Base-by-base conservation (phyloP, 2,888 invertebrate species). In the Diabrotica balteata region DNA sequence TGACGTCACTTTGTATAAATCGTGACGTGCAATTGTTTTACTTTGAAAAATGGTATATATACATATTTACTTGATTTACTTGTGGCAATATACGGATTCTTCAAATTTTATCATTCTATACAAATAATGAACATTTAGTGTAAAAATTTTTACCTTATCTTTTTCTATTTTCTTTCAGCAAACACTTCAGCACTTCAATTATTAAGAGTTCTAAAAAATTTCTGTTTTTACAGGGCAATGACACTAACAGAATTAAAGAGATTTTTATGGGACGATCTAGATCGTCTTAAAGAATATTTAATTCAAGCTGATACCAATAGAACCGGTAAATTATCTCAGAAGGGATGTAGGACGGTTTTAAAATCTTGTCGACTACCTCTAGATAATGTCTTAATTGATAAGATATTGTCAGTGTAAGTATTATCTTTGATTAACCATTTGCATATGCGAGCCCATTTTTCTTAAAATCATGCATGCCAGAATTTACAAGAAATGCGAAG, bases 221-320 rank as follows among this genome's bases (percentile, higher is more conserved):
- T 32, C 5, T 32, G 4, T 5, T 32, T 32, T 32, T 32, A 32
- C 32, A 91, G 93, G 69, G 88, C 91, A 1, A 84, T 93, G 49
- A 89, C 92, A 4, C 91, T 94, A 69, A 87, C 90, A 11, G 91
- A 91, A 68, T 79, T 95, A 50, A 89, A 89, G n/a, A 87, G 91
- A 43, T 88, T 87, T 5, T 80, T 93, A 4, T 94, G 93, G 92
- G 89, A 91, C 76, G 91, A 90, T 68, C 85, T 90, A 59, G 87
- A 88, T 32, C 85, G 90, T 22, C 76, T 91, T 1, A 84, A 85
- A 64, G 90, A 90, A 76, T 88, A 89, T 76, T 84, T 91, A 58
- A 80, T 85, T 57, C 87, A 88, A 70, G 84, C 87, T 66, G 90
- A 90, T 80, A 85, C 87, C 7, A 76, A 82, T 0, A 87, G 86